Base-by-base conservation (phyloP, 2,888 invertebrate genomes). In the Aphrophora alni region DNA sequence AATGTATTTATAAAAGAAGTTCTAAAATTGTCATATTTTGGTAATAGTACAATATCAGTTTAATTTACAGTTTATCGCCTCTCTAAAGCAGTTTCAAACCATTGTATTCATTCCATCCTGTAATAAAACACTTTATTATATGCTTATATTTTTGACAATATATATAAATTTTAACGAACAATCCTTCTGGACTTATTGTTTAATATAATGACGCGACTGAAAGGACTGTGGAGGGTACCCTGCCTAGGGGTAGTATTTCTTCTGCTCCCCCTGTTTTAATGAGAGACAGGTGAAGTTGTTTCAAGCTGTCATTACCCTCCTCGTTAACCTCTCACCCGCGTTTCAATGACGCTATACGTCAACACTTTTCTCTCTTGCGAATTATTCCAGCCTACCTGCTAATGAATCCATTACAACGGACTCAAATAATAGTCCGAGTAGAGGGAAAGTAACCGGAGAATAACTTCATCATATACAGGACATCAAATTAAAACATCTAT, bases 241-340 rank as follows among this genome's bases (percentile, higher is more conserved):
- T 44, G 14, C 14, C 44, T 59, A 21, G 59, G 59, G 59, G 59
- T 59, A 59, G 59, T 59, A 59, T 59, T 59, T 59, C 59, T 59
- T 59, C 59, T 59, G 59, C 59, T 59, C 59, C 59, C 59, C 59
- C 59, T 21, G 59, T 59, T 59, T 59, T 59, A 59, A 59, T 59
- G 59, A 59, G 59, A 59, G 59, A 59, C 59, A 59, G 59, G 59
- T 59, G 59, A 59, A 59, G 59, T 59, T 59, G 59, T 59, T 59
- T 59, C 59, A 59, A 59, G 59, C 59, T 21, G 59, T 59, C 59
- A 59, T 59, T 59, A 59, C 59, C 59, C 59, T 59, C 10, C 59
- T 59, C 59, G 59, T 59, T 59, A 59, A 59, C 59, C 59, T 59
- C 59, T 59, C 59, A 59, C 21, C n/a, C 59, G 4, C 2, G 59